phyloP scores from a whole-genome alignment of 2,888 invertebrate species.

The Platycnemis pennipes region DNA sequence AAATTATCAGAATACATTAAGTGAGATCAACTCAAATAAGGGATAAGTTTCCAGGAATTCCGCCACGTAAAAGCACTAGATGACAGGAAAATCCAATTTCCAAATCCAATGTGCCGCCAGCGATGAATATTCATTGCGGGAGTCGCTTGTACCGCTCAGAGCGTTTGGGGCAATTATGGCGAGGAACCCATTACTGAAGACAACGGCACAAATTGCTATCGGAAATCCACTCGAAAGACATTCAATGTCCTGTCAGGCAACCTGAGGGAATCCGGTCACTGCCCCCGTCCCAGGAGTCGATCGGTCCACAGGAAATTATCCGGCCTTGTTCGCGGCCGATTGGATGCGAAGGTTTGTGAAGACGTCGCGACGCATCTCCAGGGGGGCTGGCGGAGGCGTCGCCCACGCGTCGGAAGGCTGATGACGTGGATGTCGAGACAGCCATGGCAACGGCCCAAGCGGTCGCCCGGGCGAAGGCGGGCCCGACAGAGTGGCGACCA shows the following conservation, averaged over 20 bases:
- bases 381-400: background rate
- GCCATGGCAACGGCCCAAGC: background rate
- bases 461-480: conserved; percentile 7
- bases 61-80: background rate
- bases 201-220: background rate
- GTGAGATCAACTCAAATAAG: background rate
- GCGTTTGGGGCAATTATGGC: background rate
- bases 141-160: background rate
- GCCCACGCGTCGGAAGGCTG: background rate
- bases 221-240: background rate
- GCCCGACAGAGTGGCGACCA: background rate
- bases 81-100: background rate
- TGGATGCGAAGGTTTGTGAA: background rate
- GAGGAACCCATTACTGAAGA: background rate
- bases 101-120: background rate
- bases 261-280: background rate
- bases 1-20: too few relatives aligned
- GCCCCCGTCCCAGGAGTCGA: background rate
- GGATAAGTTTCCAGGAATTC: background rate
- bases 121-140: conserved; percentile 7
- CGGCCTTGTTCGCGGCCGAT: conserved; percentile 5
- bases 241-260: background rate
- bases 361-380: conserved; percentile 32
- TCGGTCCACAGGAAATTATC: background rate
- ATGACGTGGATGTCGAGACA: conserved; percentile 27